Evolutionary conservation across 2,797 vertebrate species (phyloP).

Genomic region (Eupleurogrammus muticus): DNA sequence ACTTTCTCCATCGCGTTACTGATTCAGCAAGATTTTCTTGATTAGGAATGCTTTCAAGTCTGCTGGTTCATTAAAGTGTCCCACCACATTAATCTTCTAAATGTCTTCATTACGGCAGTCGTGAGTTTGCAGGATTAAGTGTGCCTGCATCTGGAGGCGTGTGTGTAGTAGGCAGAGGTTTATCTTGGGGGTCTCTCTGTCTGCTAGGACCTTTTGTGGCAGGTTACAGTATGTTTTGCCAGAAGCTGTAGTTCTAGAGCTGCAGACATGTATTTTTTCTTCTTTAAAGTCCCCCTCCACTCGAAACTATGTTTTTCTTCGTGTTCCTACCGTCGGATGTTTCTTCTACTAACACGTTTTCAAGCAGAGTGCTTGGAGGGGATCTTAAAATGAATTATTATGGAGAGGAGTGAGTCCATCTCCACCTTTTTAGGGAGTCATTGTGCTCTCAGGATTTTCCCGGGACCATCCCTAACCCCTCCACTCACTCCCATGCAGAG

Average conservation of each 20-base stretch:
- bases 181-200: constrained; percentile 38
- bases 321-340: not conserved
- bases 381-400: not conserved
- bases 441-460: constrained; percentile 34
- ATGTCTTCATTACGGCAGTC: constrained; percentile 8
- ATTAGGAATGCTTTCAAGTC: constrained; percentile 3
- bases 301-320: not conserved
- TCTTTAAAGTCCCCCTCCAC: not conserved
- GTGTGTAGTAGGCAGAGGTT: constrained; percentile 14
- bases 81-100: constrained; percentile 27
- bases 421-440: not conserved
- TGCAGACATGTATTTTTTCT: constrained; percentile 1
- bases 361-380: no score
- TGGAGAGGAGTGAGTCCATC: not conserved
- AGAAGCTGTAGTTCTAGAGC: constrained; percentile 30
- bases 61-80: constrained; percentile 5
- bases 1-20: not conserved
- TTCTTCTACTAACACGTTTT: not conserved
- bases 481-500: not conserved
- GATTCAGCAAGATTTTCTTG: constrained; percentile 9
- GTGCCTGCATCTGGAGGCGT: constrained; percentile 29
- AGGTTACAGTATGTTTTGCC: constrained; percentile 29
- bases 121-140: constrained; percentile 53
- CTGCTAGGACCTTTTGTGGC: constrained; percentile 13
- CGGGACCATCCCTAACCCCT: constrained; percentile 3